A percentile compares a stretch with the other conserved stretches of the same genome.
Evolutionary conservation across 2,113 vertebrate genomes (phyloP).

Genomic region (Eupsittula cactorum): DNA sequence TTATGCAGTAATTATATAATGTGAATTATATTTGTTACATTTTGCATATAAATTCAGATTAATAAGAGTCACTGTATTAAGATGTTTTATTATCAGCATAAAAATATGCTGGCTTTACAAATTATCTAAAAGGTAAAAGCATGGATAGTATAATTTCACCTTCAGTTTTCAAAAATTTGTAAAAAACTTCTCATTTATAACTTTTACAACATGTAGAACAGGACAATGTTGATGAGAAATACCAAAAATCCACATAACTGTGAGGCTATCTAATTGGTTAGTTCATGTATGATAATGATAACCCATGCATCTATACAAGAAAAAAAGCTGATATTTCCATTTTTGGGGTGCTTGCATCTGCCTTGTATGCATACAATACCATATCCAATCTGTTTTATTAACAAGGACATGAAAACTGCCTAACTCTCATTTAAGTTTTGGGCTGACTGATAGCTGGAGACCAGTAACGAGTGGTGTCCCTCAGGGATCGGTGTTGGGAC

Average conservation of each 20-base stretch:
- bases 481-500: too few relatives aligned
- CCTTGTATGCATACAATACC: neutral
- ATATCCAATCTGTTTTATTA: neutral
- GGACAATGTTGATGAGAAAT: neutral
- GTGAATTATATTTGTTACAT: neutral
- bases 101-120: neutral
- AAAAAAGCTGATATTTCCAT: neutral
- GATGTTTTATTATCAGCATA: neutral
- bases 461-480: too few relatives aligned
- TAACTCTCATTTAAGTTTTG: neutral
- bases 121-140: neutral
- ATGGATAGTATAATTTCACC: neutral
- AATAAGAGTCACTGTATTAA: neutral
- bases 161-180: neutral
- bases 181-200: neutral
- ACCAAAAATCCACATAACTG: neutral
- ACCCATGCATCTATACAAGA: neutral
- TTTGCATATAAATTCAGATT: neutral
- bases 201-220: neutral
- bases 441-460: neutral
- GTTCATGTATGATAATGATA: neutral
- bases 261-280: neutral
- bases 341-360: neutral
- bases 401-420: constrained; percentile 3
- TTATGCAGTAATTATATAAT: neutral